phyloP scores from a whole-genome alignment of 2,113 vertebrate genomes.

The Sclerurus mexicanus region DNA sequence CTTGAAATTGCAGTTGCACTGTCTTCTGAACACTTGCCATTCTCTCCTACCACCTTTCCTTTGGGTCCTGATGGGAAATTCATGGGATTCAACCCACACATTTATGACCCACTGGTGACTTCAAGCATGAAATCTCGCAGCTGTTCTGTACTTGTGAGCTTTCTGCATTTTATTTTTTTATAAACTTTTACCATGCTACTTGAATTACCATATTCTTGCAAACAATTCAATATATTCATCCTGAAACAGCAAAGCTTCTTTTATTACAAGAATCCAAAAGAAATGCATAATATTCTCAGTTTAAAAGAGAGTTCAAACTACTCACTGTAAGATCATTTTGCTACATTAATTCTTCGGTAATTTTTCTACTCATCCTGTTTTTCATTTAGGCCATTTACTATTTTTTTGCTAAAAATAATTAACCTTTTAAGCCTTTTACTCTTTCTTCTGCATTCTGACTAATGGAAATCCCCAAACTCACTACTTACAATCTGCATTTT shows the following conservation, averaged over 20 bases:
- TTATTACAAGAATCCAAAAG: not conserved
- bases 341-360: not conserved
- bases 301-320: not conserved
- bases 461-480: not conserved
- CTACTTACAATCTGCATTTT: not conserved
- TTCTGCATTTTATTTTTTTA: not conserved
- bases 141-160: not conserved
- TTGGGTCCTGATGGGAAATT: not conserved
- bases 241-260: not conserved
- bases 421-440: not conserved
- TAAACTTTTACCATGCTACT: not conserved
- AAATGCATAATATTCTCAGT: not conserved
- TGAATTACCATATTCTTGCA: not conserved
- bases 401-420: not conserved
- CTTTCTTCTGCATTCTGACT: not conserved
- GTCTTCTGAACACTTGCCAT: not conserved
- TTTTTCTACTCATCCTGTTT: not conserved
- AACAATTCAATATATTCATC: not conserved
- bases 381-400: not conserved
- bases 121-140: not conserved
- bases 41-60: not conserved
- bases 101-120: not conserved
- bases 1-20: not conserved
- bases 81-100: not conserved
- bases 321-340: not conserved